Evolutionary conservation across 2,888 invertebrate genomes (phyloP).

Genomic region (Drosophila meridiana): DNA sequence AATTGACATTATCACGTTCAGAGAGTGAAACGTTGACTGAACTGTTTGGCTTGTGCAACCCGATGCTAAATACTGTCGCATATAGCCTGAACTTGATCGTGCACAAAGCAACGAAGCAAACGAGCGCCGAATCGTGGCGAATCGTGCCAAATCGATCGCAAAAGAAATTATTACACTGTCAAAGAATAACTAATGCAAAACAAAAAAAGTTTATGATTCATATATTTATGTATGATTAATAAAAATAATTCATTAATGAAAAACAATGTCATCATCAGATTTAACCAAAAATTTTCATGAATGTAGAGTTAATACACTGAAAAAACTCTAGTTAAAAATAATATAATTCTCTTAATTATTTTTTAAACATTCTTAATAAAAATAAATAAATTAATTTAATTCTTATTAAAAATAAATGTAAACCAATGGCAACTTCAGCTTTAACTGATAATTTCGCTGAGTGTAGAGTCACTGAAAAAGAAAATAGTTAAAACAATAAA

Average conservation of each 20-base stretch:
- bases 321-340: background rate
- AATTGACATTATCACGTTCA: slow-evolving; percentile 54
- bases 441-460: too few species aligned
- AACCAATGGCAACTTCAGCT: too few species aligned
- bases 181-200: background rate
- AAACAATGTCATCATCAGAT: too few species aligned
- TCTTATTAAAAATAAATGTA: too few species aligned
- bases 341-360: background rate
- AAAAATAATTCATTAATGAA: background rate
- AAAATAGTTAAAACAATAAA: too few species aligned
- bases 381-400: too few species aligned
- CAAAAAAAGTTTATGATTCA: background rate
- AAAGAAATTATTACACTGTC: slow-evolving; percentile 30
- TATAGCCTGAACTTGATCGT: slow-evolving; percentile 17
- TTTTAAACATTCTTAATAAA: background rate
- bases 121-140: background rate
- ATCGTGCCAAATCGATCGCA: slow-evolving; percentile 5
- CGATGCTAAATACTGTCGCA: slow-evolving; percentile 36
- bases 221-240: background rate
- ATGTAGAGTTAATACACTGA: too few species aligned
- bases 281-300: too few species aligned
- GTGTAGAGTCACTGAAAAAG: too few species aligned
- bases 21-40: slow-evolving; percentile 62
- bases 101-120: slow-evolving; percentile 7
- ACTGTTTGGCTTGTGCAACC: slow-evolving; percentile 17